Conservation (phyloP, 2,797 vertebrate species). For the Acanthurus lineatus region DNA sequence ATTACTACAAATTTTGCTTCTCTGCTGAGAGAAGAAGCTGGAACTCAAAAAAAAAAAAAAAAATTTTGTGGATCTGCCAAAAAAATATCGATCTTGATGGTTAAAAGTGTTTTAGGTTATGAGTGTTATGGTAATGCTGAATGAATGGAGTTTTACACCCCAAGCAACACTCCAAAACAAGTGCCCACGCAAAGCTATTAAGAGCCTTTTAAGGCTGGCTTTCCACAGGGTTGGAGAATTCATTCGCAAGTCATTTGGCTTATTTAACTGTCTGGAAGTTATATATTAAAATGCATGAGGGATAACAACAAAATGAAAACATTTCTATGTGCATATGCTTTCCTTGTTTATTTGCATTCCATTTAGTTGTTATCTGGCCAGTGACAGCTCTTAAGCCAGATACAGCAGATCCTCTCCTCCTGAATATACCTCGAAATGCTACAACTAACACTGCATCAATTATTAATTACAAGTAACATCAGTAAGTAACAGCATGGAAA, state of each 20-base stretch:
- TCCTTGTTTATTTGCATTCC: no score
- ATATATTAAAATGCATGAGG: background rate
- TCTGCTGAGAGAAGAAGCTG: background rate
- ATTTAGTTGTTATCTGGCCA: no score
- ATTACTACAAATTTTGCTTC: background rate
- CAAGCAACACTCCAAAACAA: no score
- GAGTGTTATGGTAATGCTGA: background rate
- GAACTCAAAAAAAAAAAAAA: background rate
- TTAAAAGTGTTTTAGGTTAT: background rate
- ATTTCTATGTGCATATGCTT: background rate
- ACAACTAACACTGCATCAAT: no score
- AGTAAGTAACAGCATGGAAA: no score
- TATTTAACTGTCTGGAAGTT: background rate
- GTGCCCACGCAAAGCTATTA: background rate
- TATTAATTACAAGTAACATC: background rate
- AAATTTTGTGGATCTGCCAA: background rate
- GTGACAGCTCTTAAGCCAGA: no score
- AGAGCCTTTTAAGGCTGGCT: background rate
- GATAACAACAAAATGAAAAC: background rate
- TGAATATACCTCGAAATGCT: background rate
- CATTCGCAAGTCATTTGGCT: background rate
- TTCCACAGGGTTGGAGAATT: background rate
- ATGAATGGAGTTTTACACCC: background rate
- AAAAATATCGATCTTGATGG: background rate
- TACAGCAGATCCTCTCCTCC: background rate